Conservation (phyloP, 2,113 vertebrate genomes). For the Xenopus laevis region DNA sequence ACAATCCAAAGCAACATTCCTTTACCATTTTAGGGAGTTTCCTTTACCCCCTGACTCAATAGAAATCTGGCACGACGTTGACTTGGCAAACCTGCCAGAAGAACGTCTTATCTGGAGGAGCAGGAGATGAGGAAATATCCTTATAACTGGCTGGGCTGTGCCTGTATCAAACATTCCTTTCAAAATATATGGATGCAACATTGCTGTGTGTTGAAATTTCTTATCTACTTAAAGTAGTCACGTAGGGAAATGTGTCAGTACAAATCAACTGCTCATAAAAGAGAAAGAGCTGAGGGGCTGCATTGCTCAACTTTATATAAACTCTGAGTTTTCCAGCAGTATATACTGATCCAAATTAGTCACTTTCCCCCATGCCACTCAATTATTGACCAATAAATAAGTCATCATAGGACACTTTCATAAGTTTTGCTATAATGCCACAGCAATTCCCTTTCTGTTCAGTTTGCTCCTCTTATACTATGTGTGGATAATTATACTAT, state of each 20-base stretch:
- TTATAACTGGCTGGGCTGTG: not conserved
- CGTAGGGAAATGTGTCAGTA: not conserved
- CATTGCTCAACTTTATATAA: no score
- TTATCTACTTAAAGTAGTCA: not conserved
- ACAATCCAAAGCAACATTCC: not conserved
- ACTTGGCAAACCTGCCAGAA: not conserved
- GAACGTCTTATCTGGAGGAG: constrained; percentile 19
- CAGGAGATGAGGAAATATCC: constrained; percentile 25
- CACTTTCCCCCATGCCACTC: no score
- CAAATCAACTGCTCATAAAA: not conserved
- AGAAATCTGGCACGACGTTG: not conserved
- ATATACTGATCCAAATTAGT: no score
- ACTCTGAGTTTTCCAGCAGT: no score
- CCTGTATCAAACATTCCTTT: not conserved
- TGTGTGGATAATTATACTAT: no score
- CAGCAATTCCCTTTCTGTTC: no score
- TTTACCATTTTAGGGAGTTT: not conserved
- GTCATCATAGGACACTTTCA: no score
- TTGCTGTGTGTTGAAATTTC: not conserved
- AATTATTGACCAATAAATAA: no score
- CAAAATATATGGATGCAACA: not conserved
- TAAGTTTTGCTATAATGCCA: no score
- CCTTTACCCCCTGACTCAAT: not conserved
- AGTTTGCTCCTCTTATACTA: no score
- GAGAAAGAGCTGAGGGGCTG: not conserved